Conservation (phyloP, 1,140 invertebrate species). For the Aphelinus certus region DNA sequence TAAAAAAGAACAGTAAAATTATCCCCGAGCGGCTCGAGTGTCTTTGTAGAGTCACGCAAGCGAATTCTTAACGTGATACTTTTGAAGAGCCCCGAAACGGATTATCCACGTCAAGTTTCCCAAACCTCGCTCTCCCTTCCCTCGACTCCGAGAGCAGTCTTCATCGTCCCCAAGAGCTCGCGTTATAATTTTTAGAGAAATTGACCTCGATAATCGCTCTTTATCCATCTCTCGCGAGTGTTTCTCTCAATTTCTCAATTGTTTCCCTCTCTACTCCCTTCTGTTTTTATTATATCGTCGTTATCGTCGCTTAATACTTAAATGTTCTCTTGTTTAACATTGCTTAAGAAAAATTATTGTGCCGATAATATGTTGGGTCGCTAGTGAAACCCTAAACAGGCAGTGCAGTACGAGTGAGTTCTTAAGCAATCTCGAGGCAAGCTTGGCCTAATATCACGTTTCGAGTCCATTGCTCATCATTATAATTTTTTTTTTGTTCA, state of each 20-base stretch:
- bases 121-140: conserved; percentile 20
- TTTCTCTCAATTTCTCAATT: not conserved
- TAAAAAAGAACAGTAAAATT: conserved; percentile 57
- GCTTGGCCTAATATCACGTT: conserved; percentile 68
- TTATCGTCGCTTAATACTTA: conserved; percentile 29
- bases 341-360: conserved; percentile 68
- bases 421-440: conserved; percentile 68
- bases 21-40: conserved; percentile 47
- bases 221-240: too few species aligned
- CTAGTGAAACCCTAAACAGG: conserved; percentile 67
- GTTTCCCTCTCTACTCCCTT: not conserved
- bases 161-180: conserved; percentile 27
- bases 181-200: conserved; percentile 30
- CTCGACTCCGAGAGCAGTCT: not conserved
- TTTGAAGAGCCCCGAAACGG: conserved; percentile 39
- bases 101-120: not conserved
- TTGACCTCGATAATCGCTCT: conserved; percentile 24
- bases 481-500: conserved; percentile 44
- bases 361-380: conserved; percentile 66
- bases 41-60: conserved; percentile 29
- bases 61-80: conserved; percentile 39
- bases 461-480: conserved; percentile 65
- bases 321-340: conserved; percentile 52
- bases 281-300: conserved; percentile 10
- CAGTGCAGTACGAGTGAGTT: conserved; percentile 67